phyloP scores from a whole-genome alignment of 2,888 invertebrate species.

The Hemicrepidius hirtus region DNA sequence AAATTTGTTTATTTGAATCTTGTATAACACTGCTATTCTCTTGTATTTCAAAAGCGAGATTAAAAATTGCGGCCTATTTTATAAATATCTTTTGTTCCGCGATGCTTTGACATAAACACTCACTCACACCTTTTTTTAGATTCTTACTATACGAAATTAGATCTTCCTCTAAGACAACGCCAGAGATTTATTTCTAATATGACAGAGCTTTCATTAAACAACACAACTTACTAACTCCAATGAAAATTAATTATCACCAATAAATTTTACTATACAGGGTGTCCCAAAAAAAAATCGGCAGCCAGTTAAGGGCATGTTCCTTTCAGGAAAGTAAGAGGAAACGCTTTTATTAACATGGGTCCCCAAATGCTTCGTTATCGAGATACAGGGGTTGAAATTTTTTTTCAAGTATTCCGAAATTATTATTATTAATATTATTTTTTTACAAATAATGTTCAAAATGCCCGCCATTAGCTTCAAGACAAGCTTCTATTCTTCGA shows the following conservation, averaged over 20 bases:
- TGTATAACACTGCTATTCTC: conserved; percentile 24
- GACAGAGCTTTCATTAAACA: not conserved
- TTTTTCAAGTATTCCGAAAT: no score
- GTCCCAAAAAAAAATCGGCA: no score
- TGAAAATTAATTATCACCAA: not conserved
- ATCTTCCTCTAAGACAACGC: not conserved
- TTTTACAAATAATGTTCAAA: no score
- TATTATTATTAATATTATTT: no score
- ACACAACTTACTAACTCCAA: not conserved
- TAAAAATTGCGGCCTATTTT: conserved; percentile 27
- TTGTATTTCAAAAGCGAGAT: conserved; percentile 21
- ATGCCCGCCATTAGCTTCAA: no score
- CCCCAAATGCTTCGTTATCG: no score
- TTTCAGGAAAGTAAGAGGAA: no score
- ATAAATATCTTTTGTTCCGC: conserved; percentile 16
- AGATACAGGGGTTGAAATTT: no score
- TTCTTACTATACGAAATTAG: not conserved
- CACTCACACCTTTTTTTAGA: not conserved
- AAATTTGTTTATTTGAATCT: conserved; percentile 34
- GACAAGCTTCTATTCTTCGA: no score
- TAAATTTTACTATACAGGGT: no score
- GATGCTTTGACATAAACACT: not conserved
- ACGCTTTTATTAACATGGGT: no score
- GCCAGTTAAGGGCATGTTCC: no score
- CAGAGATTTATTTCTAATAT: not conserved